A percentile compares a stretch with the other conserved stretches of the same genome.
phyloP scores from a whole-genome alignment of 2,888 invertebrate species.

The Mylabris sibirica region DNA sequence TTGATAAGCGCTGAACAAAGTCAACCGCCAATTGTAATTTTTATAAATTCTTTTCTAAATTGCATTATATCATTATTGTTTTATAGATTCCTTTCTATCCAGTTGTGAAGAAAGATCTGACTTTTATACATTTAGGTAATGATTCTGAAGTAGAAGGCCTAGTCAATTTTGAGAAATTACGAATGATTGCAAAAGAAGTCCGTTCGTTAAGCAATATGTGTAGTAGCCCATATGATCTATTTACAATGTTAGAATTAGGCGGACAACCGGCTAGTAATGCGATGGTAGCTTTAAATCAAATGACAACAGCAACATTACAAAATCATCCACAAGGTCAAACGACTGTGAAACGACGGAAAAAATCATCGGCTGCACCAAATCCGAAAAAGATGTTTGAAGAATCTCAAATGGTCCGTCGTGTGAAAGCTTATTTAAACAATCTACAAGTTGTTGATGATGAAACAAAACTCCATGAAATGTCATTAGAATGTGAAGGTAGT shows the following conservation, averaged over 20 bases:
- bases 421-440: conserved; percentile 93
- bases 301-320: conserved; percentile 77
- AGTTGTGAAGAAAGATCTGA: conserved; percentile 93
- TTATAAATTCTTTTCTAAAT: no score
- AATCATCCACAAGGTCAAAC: conserved; percentile 71
- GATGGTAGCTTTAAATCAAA: conserved; percentile 87
- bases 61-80: conserved; percentile 17
- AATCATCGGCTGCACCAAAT: conserved; percentile 89
- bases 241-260: conserved; percentile 84
- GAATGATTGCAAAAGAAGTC: conserved; percentile 98
- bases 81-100: conserved; percentile 85
- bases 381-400: conserved; percentile 99
- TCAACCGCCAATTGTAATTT: conserved; percentile 79
- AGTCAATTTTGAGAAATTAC: conserved; percentile 96
- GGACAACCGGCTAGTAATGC: conserved; percentile 88
- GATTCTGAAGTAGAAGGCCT: conserved; percentile 87
- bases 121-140: conserved; percentile 97
- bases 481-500: conserved; percentile 85
- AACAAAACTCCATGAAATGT: conserved; percentile 85
- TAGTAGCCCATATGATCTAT: conserved; percentile 88
- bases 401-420: conserved; percentile 97
- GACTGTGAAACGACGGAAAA: conserved; percentile 88
- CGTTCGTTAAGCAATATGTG: conserved; percentile 92
- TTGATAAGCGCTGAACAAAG: conserved; percentile 89
- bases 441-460: conserved; percentile 94